These are phyloP conservation scores for Trachelus tabidus DNA, from an alignment of 2,888 invertebrate species.

Conservation along the genomic window DNA sequence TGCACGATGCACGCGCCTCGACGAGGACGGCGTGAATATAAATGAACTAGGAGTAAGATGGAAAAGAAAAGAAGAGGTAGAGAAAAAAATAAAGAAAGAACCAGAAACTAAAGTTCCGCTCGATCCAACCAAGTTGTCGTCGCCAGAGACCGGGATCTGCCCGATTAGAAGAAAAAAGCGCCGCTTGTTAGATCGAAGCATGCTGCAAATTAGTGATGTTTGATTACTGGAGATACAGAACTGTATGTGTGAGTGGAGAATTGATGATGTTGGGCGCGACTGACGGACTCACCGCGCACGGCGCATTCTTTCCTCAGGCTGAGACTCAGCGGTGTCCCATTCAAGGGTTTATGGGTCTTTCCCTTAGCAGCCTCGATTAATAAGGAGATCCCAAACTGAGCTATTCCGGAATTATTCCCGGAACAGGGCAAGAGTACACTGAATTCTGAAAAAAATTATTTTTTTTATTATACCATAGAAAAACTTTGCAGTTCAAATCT, in stretches of 20 bases:
- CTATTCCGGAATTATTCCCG: conserved; percentile 88
- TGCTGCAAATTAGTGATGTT: conserved; percentile 53
- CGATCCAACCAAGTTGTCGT: neutral
- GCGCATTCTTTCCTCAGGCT: conserved; percentile 93
- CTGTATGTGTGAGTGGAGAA: conserved; percentile 61
- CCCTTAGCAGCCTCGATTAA: conserved; percentile 85
- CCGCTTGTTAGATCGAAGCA: conserved; percentile 24
- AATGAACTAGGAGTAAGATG: neutral
- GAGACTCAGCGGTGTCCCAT: conserved; percentile 88
- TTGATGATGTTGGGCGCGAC: conserved; percentile 63
- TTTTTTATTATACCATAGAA: conserved; percentile 6
- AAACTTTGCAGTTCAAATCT: neutral
- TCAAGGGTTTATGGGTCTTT: conserved; percentile 71
- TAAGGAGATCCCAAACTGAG: conserved; percentile 87
- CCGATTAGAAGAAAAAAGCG: neutral
- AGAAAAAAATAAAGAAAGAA: neutral
- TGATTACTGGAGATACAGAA: conserved; percentile 64
- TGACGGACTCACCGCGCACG: conserved; percentile 83
- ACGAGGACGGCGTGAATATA: neutral
- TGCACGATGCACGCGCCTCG: neutral
- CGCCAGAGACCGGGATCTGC: neutral
- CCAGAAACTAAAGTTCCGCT: neutral
- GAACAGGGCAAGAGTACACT: conserved; percentile 89
- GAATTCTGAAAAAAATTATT: conserved; percentile 74
- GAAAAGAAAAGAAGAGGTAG: neutral